Percentiles rank a stretch among this genome's conserved stretches.
Conservation (phyloP, 2,888 invertebrate genomes). For the Xylota sylvarum region DNA sequence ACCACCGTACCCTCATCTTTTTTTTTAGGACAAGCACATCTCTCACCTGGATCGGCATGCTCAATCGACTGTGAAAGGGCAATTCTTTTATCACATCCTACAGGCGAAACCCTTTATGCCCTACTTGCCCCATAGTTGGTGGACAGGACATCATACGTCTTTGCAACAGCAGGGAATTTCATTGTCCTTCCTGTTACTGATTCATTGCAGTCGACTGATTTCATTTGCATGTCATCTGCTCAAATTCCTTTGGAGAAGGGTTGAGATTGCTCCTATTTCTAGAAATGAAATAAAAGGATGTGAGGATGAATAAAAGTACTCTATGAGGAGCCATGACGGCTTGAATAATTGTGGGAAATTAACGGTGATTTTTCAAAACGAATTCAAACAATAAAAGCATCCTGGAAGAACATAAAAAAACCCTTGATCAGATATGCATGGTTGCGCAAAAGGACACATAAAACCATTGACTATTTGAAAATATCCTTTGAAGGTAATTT, state of each 20-base stretch:
- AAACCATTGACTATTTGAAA: constrained; percentile 16
- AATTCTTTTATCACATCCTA: constrained; percentile 23
- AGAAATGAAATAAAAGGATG: constrained; percentile 9
- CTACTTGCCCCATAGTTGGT: constrained; percentile 24
- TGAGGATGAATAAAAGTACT: neutral
- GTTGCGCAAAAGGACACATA: constrained; percentile 32
- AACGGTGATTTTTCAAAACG: constrained; percentile 40
- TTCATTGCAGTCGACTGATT: constrained; percentile 47
- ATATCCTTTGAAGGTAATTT: constrained; percentile 1
- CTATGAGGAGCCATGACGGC: constrained; percentile 16
- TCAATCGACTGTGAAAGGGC: constrained; percentile 59
- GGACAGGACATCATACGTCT: constrained; percentile 7
- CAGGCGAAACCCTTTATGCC: constrained; percentile 35
- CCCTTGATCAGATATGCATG: constrained; percentile 37
- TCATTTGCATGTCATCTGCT: constrained; percentile 57
- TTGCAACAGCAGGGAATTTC: constrained; percentile 23
- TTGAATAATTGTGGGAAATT: constrained; percentile 68
- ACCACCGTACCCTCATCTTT: neutral
- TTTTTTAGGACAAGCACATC: constrained; percentile 13
- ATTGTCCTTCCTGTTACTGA: constrained; percentile 20
- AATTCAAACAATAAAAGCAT: constrained; percentile 29
- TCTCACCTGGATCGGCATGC: constrained; percentile 52
- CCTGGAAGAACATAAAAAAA: neutral
- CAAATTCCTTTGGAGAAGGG: constrained; percentile 21
- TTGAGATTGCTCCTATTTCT: constrained; percentile 8